Evolutionary conservation across 1,140 invertebrate genomes (phyloP), one percentile per base, ranked within the genome.

Genomic region (Drosophila subpulchrella): DNA sequence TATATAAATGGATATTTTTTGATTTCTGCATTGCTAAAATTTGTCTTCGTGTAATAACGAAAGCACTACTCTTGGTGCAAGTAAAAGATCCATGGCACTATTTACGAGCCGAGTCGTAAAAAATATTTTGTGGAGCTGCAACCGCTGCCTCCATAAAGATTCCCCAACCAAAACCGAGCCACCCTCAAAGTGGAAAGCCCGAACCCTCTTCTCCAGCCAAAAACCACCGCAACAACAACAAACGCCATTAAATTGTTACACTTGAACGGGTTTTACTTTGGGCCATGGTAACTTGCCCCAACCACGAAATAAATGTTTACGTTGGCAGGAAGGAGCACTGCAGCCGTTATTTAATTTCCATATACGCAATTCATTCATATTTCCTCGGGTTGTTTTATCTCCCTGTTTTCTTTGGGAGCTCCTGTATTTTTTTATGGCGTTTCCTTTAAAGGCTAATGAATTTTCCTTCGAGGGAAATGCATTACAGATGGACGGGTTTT

Each of bases 191-290:
- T n/a, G 15, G 48, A 48, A 34, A n/a, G 20, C 32, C 48, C 20
- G 39, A 36, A 36, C 60, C 59, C 38, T 50, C 55, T 27, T 42
- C 17, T 6, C 59, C 48, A 56, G 20, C 13, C 20, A 6, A 20
- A 20, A 42, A 59, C 44, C 46, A 32, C 47, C 47, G 58, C 66
- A 70, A 65, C 75, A 79, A 78, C 74, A 86, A 81, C 62, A 85
- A 88, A 38, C 77, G 86, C 86, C 88, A 90, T 90, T 90, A 90
- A 90, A 90, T 86, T 90, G 82, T 90, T 90, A 90, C 86, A 90
- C 86, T 90, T 83, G 86, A 90, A 83, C 85, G 86, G 88, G 76
- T 90, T 82, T 90, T 80, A 81, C 81, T 90, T 90, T 90, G 73
- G 80, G 84, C 83, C 76, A 72, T 75, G 78, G 78, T 60, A 81